Percentiles rank a stretch among this genome's conserved stretches.
Conservation (phyloP, 2,797 vertebrate species). For the Chiloscyllium punctatum region DNA sequence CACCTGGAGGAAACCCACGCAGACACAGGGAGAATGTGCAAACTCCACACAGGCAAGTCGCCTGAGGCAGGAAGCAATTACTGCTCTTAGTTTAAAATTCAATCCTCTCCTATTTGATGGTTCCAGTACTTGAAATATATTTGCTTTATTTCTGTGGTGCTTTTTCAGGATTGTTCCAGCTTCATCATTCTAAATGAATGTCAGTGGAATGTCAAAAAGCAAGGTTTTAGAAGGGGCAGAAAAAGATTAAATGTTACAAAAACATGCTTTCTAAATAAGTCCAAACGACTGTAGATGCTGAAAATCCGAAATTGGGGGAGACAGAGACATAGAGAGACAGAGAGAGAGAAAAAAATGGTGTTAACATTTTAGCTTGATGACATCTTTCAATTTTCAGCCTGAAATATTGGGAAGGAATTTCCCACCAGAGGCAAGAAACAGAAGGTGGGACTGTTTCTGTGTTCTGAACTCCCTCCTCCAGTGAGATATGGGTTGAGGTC, state of each 20-base stretch:
- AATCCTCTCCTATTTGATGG: not conserved
- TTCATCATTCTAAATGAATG: not conserved
- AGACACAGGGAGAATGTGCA: no score
- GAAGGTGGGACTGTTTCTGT: no score
- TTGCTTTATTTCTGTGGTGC: not conserved
- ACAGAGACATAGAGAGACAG: no score
- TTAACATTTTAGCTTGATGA: not conserved
- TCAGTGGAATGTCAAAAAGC: not conserved
- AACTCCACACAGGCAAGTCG: no score
- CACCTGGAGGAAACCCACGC: no score
- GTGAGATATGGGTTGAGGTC: not conserved
- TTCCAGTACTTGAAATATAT: not conserved
- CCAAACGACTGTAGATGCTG: not conserved
- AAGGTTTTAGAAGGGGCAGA: not conserved
- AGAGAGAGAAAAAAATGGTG: not conserved
- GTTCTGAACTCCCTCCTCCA: no score
- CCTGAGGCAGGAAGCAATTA: no score
- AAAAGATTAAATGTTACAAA: not conserved
- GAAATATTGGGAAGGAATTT: not conserved
- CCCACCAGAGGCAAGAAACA: not conserved
- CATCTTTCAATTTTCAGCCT: not conserved
- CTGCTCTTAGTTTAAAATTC: not conserved
- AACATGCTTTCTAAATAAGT: not conserved
- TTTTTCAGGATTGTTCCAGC: not conserved
- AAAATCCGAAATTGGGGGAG: not conserved